Conservation (phyloP, 2,113 vertebrate genomes). For the Camelus dromedarius region DNA sequence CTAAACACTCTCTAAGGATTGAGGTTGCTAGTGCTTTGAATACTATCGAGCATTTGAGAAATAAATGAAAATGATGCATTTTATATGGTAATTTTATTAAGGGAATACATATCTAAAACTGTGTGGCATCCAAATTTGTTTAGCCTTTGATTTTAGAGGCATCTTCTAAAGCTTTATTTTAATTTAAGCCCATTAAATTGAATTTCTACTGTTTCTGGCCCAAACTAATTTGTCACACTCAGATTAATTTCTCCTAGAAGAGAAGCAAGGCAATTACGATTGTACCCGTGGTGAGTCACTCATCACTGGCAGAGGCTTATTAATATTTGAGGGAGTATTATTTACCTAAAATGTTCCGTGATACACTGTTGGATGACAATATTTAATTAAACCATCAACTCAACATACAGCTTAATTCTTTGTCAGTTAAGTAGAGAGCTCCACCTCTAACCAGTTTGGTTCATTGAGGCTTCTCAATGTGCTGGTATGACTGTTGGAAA, state of each 20-base stretch:
- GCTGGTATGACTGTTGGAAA: neutral
- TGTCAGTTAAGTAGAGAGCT: neutral
- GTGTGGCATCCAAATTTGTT: neutral
- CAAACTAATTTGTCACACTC: neutral
- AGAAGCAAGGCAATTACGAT: neutral
- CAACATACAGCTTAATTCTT: neutral
- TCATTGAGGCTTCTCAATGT: neutral
- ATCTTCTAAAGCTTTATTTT: neutral
- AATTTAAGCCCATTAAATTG: neutral
- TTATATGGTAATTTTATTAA: neutral
- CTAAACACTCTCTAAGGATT: neutral
- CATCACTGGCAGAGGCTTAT: neutral
- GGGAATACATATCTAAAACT: neutral
- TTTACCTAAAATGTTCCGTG: neutral
- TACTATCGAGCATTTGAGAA: neutral
- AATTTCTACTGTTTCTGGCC: slow-evolving; percentile 18
- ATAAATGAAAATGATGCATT: neutral
- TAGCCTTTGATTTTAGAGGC: neutral
- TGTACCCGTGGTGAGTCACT: neutral
- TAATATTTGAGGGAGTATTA: neutral
- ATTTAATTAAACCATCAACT: neutral
- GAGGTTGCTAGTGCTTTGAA: slow-evolving; percentile 18
- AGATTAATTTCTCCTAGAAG: neutral
- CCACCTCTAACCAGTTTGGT: neutral
- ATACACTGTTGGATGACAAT: neutral